Conservation (phyloP, 2,113 vertebrate genomes). For the Tringa solitaria region DNA sequence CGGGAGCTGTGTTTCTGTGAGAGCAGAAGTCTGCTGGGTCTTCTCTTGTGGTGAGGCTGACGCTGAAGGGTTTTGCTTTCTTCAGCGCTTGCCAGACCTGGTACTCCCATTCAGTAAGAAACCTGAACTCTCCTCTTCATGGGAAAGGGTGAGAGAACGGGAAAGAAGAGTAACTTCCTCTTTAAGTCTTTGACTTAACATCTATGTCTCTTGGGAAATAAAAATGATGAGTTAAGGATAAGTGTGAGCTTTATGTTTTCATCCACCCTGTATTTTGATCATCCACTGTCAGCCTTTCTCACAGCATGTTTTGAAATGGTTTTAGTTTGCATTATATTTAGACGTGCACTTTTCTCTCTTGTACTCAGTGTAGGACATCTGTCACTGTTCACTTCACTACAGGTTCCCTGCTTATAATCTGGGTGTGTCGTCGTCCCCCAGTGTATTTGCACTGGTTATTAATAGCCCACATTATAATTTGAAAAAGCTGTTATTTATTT, state of each 20-base stretch:
- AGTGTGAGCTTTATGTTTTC: not conserved
- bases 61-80: not conserved
- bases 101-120: not conserved
- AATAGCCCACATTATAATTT: not conserved
- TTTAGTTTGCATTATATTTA: constrained; percentile 23
- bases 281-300: not conserved
- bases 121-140: not conserved
- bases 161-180: not conserved
- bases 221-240: not conserved
- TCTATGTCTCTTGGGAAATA: not conserved
- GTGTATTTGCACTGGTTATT: not conserved
- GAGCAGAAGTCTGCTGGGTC: not conserved
- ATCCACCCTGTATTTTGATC: not conserved
- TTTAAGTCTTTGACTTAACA: not conserved
- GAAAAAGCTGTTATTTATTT: not conserved
- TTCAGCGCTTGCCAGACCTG: not conserved
- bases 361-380: not conserved
- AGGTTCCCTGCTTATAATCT: not conserved
- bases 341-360: not conserved
- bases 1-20: not conserved
- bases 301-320: not conserved
- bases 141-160: not conserved
- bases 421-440: fast-evolving
- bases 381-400: not conserved
- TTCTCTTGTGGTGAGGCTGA: not conserved